These are phyloP conservation scores for Octopus bimaculoides DNA, from an alignment of 1,140 invertebrate species.

Conservation along the genomic window DNA sequence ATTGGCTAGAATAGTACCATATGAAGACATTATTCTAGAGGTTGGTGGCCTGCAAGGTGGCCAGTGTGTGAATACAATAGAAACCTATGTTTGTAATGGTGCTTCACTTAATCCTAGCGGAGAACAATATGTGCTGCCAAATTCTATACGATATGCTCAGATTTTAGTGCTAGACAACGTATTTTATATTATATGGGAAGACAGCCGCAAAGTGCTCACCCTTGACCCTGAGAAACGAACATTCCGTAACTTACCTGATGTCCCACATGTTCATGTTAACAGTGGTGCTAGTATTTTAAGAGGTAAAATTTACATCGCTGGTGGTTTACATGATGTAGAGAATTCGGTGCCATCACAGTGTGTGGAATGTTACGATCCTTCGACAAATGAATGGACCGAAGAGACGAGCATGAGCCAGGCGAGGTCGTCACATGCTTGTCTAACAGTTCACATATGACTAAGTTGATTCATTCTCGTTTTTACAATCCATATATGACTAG, in stretches of 20 bases:
- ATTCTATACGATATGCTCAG: conserved; percentile 48
- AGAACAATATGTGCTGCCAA: conserved; percentile 52
- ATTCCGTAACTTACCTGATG: conserved; percentile 45
- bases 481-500: too few species aligned
- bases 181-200: conserved; percentile 56
- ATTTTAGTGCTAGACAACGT: conserved; percentile 48
- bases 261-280: conserved; percentile 40
- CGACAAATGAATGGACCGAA: conserved; percentile 71
- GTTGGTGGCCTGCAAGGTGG: conserved; percentile 50
- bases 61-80: conserved; percentile 48
- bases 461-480: background rate
- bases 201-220: conserved; percentile 51
- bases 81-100: conserved; percentile 43
- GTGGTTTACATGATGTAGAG: conserved; percentile 75
- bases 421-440: conserved; percentile 48
- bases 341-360: conserved; percentile 57
- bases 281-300: conserved; percentile 75
- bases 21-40: conserved; percentile 47
- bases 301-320: conserved; percentile 78
- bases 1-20: conserved; percentile 45
- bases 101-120: conserved; percentile 40
- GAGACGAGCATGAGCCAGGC: conserved; percentile 41
- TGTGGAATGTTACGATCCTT: conserved; percentile 80
- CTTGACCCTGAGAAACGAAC: conserved; percentile 51
- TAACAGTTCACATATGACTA: conserved; percentile 44